A percentile compares a stretch with the other conserved stretches of the same genome.
Evolutionary conservation across 2,113 vertebrate species (phyloP).

Genomic region (Bungarus multicinctus): DNA sequence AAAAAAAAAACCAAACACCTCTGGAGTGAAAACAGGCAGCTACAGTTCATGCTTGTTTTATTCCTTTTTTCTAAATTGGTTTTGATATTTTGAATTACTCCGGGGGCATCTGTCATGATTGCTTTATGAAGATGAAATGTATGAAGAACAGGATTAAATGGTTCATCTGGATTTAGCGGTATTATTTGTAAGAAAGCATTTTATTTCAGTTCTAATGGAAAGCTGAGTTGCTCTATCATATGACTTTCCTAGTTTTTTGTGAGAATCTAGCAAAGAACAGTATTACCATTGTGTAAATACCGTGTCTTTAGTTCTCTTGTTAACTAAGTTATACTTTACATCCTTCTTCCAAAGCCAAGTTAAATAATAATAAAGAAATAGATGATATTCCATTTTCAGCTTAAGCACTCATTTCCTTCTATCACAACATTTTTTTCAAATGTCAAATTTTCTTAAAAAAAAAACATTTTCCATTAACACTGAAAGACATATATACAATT

Average conservation of each 20-base stretch:
- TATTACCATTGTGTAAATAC: background rate
- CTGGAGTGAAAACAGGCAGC: background rate
- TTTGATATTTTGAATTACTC: conserved; percentile 17
- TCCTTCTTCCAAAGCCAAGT: background rate
- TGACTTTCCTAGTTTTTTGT: background rate
- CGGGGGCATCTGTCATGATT: background rate
- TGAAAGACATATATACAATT: background rate
- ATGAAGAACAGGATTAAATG: background rate
- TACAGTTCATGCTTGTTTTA: background rate
- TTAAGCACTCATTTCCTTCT: background rate
- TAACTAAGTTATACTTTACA: background rate
- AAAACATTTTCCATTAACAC: background rate
- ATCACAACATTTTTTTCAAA: background rate
- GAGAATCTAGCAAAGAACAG: background rate
- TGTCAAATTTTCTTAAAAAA: background rate
- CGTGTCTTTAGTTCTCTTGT: background rate
- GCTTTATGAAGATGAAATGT: background rate
- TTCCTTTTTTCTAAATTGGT: background rate
- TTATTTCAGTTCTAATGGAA: background rate
- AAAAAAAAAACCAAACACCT: no score
- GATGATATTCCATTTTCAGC: background rate
- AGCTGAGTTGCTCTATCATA: background rate
- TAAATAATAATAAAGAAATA: background rate
- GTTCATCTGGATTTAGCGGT: conserved; percentile 6
- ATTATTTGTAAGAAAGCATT: background rate